Conservation (phyloP, 2,888 invertebrate genomes). For the Trissoscelio sp. region DNA sequence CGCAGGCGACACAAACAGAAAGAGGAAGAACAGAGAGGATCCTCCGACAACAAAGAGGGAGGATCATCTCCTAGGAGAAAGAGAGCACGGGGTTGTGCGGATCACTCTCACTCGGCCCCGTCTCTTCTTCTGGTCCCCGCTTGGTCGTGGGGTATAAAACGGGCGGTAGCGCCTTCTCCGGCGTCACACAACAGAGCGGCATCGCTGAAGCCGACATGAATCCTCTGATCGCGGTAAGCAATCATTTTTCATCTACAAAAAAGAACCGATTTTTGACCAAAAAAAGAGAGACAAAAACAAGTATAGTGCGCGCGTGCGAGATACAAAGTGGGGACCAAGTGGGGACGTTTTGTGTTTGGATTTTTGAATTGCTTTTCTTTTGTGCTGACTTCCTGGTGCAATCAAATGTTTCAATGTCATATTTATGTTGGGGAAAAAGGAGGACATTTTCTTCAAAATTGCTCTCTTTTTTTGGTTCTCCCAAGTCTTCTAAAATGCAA, state of each 20-base stretch:
- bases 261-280: neutral
- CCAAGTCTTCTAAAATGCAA: too few species aligned
- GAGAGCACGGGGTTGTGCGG: constrained; percentile 77
- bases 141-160: constrained; percentile 81
- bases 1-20: too few species aligned
- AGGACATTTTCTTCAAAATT: too few species aligned
- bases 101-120: constrained; percentile 82
- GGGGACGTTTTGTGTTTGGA: too few species aligned
- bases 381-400: too few species aligned
- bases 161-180: constrained; percentile 80
- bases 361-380: too few species aligned
- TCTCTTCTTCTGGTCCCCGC: constrained; percentile 81
- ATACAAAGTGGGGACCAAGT: too few species aligned
- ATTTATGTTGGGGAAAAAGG: neutral
- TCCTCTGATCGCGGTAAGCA: constrained; percentile 83
- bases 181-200: constrained; percentile 83
- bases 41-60: constrained; percentile 25
- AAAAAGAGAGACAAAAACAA: constrained; percentile 29
- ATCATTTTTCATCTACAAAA: constrained; percentile 53
- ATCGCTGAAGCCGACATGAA: constrained; percentile 83
- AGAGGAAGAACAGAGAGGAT: constrained; percentile 49
- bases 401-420: constrained; percentile 39
- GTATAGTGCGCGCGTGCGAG: constrained; percentile 64
- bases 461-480: neutral
- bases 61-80: constrained; percentile 66